Evolutionary conservation across 2,888 invertebrate genomes (phyloP).

Genomic region (Drosophila fungiperda): DNA sequence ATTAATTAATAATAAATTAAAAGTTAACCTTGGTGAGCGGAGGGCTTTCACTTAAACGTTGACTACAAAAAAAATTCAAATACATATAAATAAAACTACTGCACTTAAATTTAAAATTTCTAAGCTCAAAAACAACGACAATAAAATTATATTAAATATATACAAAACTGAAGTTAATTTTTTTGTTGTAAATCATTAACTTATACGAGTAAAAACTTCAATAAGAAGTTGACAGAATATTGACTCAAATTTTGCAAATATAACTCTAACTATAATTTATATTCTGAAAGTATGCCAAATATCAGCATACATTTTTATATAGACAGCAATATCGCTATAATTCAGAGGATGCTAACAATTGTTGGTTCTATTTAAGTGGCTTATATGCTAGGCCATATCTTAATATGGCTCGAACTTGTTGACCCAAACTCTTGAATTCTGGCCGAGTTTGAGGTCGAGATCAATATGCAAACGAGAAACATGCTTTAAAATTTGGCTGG

Average conservation of each 20-base stretch:
- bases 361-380: background rate
- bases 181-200: background rate
- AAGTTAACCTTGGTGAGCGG: slow-evolving; percentile 48
- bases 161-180: background rate
- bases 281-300: slow-evolving; percentile 22
- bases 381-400: slow-evolving; percentile 7
- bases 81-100: slow-evolving; percentile 3
- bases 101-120: slow-evolving; percentile 20
- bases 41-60: slow-evolving; percentile 39
- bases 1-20: slow-evolving; percentile 26
- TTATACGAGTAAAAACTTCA: slow-evolving; percentile 1
- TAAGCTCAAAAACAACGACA: slow-evolving; percentile 15
- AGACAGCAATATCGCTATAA: background rate
- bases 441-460: slow-evolving; percentile 9
- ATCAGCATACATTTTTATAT: slow-evolving; percentile 24
- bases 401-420: background rate
- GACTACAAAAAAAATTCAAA: background rate
- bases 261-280: slow-evolving; percentile 16
- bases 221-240: slow-evolving; percentile 27
- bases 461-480: background rate
- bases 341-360: slow-evolving; percentile 5
- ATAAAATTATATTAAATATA: slow-evolving; percentile 18
- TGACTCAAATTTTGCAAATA: background rate
- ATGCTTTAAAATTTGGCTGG: slow-evolving; percentile 44
- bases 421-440: slow-evolving; percentile 1